Conservation (phyloP, 2,113 vertebrate genomes). For the Chauna torquata region DNA sequence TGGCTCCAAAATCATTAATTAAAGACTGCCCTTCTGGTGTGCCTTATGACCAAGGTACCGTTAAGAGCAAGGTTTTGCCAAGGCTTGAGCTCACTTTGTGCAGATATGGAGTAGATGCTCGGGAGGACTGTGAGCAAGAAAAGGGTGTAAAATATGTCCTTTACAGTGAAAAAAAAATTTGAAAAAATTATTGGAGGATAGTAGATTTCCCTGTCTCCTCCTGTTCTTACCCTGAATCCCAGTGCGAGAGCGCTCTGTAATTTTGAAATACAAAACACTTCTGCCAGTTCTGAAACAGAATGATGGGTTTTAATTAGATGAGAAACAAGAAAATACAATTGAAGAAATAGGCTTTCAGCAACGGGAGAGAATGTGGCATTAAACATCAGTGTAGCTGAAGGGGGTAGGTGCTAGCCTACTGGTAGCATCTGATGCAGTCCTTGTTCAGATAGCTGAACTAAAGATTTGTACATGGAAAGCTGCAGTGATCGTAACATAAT, state of each 20-base stretch:
- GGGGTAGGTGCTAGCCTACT: neutral
- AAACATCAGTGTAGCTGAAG: neutral
- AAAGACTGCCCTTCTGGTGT: constrained; percentile 53
- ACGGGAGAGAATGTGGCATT: neutral
- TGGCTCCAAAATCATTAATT: constrained; percentile 62
- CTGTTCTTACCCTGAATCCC: neutral
- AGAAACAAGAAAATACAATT: constrained; percentile 31
- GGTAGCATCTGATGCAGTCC: neutral
- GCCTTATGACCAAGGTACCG: constrained; percentile 20
- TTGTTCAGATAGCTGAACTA: neutral
- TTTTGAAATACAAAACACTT: constrained; percentile 13
- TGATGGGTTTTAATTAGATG: constrained; percentile 5
- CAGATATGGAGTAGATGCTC: neutral
- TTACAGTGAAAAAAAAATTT: neutral
- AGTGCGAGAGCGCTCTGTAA: neutral
- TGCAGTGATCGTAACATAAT: neutral
- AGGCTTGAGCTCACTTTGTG: neutral
- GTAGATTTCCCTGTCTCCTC: neutral
- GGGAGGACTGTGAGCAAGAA: neutral
- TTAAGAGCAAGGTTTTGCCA: neutral
- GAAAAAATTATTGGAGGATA: neutral
- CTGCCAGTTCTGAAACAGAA: constrained; percentile 18
- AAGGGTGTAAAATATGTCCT: neutral
- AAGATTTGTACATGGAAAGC: neutral
- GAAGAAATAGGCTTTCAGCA: constrained; percentile 5